Evolutionary conservation across 1,140 invertebrate genomes (phyloP), one percentile per base, ranked within the genome.

Genomic region (Drosophila setifemur): DNA sequence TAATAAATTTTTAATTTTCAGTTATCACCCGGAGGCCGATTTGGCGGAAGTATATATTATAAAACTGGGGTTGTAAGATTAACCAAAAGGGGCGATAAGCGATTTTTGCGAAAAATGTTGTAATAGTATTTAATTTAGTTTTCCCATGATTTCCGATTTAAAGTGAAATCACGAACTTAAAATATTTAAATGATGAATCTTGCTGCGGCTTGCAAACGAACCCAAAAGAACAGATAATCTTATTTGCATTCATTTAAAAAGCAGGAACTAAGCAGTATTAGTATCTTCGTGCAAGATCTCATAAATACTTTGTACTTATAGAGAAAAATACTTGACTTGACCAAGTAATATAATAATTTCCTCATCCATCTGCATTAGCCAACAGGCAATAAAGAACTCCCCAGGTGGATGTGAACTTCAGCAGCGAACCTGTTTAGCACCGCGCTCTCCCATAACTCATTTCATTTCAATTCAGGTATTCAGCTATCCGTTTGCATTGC

Each of bases 1-100:
- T 60, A 58, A 60, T 42, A n/a, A 42, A 18, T 60, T 58, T 40
- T 18, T 18, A 40, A 53, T 23, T 18, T 31, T 23, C 23, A 12
- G 58, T 29, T 58, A 58, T 31, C 52, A 31, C 9, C n/a, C n/a
- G 52, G 42, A 55, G 53, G 53, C n/a, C 28, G 21, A n/a, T n/a
- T 12, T 12, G 28, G 16, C 47, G 53, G 55, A 58, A 60, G 37
- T 7, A 11, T 9, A 1, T 21, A 12, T 6, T 31, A 18, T 33
- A 11, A 21, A 55, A 4, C n/a, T 33, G 29, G 12, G 29, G 8
- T 7, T 53, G 19, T 57, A 19, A 18, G 16, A 14, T 31, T 14
- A 12, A 16, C 12, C 7, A 18, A 12, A 33, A 31, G 28, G 4
- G 11, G 25, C 14, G 12, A 26, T 23, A 21, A 25, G 28, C 6